Base-by-base conservation (phyloP, 2,888 invertebrate species). In the Drosophila mimica region DNA sequence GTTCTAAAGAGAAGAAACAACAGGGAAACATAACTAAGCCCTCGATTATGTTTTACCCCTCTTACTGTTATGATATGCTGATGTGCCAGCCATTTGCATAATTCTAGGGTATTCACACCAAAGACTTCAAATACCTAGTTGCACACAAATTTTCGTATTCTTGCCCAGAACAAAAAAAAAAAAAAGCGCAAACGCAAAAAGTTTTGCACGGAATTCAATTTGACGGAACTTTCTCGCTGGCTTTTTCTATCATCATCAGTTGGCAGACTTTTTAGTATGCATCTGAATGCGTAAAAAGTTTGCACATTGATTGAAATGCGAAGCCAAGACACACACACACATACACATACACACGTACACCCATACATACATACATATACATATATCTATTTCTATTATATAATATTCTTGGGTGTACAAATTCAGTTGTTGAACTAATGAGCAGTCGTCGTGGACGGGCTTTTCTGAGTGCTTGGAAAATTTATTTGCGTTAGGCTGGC, bases 381-480 rank as follows among this genome's bases (percentile, higher is more conserved):
- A 46, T 46, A 46, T 46, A 46, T 46, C 25, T 25, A 46, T 46
- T 25, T 46, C 8, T 15, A 46, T 46, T 51, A 61, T 67, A 62
- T 66, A 61, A 66, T 57, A 71, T 63, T 72, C 53, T 63, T 60
- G 51, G 30, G 49, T 52, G 79, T 64, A 60, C 69, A 79, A 88
- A 85, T 72, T 90, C 69, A 76, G 76, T 83, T 83, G 70, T 86
- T 76, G 53, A 86, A 89, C 90, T 84, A 84, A 84, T 90, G 90
- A 84, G 89, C 63, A 82, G 59, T 68, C 57, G 70, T 58, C 57
- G 69, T 51, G 81, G 62, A 33, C 59, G 63, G 66, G 68, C 49
- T 65, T 64, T 56, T 69, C 67, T 60, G 63, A 56, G 28, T 38
- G 79, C 62, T 71, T 64, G 59, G 66, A 66, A 62, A 83, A 72